Base-by-base conservation (phyloP, 1,140 invertebrate genomes). In the Carposina sasakii region DNA sequence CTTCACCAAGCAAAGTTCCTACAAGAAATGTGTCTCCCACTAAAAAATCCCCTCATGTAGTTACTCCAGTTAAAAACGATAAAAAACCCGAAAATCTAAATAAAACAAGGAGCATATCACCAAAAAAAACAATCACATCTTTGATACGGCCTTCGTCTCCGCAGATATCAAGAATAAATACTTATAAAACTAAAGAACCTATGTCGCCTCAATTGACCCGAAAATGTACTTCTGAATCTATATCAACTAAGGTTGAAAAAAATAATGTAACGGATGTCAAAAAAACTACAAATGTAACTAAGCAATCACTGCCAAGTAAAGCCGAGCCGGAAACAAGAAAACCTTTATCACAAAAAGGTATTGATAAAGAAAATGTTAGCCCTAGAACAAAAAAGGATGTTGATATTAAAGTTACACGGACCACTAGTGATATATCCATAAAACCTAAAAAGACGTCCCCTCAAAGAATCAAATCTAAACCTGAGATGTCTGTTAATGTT, bases 391-490 rank as follows among this genome's bases (percentile, higher is more conserved):
- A 81, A 39, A n/a, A n/a, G n/a, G n/a, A n/a, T 36, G 66, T 69
- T 23, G 85, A 88, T 33, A 48, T 57, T 15, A 88, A 87, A 69
- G 77, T 88, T 2, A 85, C 72, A 9, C 72, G 87, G 15, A 87
- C 87, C 6, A 67, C 78, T n/a, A 89, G 87, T 57, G 88, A 89
- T 48, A 81, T 83, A 34, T 67, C 85, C 16, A 78, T 88, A 16
- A 89, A 87, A 71, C 67, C 79, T 20, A 84, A 78, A 42, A 85
- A 81, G 52, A 48, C 62, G 33, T 57, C 76, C 2, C 75, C 79
- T 0, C 67, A 81, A 21, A 70, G 72, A 59, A 71, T 81, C 26
- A 84, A 75, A 47, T 84, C 84, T 1, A 85, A 78, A 59, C 83
- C 82, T 41, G 84, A 85, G 71, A 85, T 85, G 44, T 70, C 79